Evolutionary conservation across 2,797 vertebrate species (phyloP), one percentile per base, ranked within the genome.

Genomic region (Pelochelys cantorii): DNA sequence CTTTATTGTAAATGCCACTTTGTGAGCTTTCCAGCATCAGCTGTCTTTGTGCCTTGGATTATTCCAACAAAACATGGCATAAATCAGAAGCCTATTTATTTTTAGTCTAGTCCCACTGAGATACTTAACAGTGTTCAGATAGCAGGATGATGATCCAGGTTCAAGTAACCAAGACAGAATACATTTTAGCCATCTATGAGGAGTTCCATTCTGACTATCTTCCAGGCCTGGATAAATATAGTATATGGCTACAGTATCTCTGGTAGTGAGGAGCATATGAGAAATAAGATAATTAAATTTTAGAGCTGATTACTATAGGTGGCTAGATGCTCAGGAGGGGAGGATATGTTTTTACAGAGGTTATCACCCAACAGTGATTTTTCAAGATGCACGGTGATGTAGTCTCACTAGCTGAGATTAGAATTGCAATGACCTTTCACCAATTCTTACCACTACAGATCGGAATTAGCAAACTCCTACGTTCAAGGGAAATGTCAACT

Each of bases 401-500:
- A 89, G 52, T 84, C 60, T 87, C 56, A 62, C 78, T 60, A 68
- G 57, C 52, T 3, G 17, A 93, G 56, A 85, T 68, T 2, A 34
- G 12, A 34, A 3, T 52, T 88, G 79, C 85, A 92, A 84, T 71
- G 54, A 22, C 11, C 3, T 56, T 94, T 85, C 81, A 92, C 84
- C 62, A 88, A 85, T 25, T 52, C 18, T 25, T 84, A 84, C 89
- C 83, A 95, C 87, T 55, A 55, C 87, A 89, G 82, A 93, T 57
- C 74, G 75, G 86, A 95, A 97, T 80, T 31, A 96, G 79, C 14
- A 60, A 92, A 90, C 3, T 23, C 96, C 57, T 79, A 29, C 83
- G 83, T 94, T 95, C 88, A 85, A 52, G 93, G 81, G 81, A 96
- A 95, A 93, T 62, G 13, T 77, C 81, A 87, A 83, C 79, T 93